phyloP scores from a whole-genome alignment of 2,888 invertebrate genomes.

The Calephelis perditalis region DNA sequence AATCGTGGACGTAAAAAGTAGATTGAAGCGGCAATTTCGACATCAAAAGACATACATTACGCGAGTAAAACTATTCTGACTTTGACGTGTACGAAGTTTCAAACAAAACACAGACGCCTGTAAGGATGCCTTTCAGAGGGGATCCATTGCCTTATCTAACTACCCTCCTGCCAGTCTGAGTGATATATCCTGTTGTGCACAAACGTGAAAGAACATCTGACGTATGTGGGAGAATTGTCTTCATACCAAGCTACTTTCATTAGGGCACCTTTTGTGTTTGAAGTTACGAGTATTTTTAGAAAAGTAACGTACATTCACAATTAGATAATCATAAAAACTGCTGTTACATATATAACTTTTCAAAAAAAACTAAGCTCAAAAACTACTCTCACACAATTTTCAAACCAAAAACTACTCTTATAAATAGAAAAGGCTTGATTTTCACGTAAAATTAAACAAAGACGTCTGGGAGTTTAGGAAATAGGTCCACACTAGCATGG shows the following conservation, averaged over 20 bases:
- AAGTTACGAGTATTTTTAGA: not conserved
- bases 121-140: not conserved
- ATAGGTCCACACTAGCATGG: no score
- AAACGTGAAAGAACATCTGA: not conserved
- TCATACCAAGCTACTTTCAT: not conserved
- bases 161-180: constrained; percentile 12
- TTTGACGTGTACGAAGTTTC: not conserved
- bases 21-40: not conserved
- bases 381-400: no score
- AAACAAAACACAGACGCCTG: constrained; percentile 6
- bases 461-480: no score
- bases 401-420: no score
- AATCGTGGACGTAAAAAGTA: no score
- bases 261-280: not conserved
- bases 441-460: no score
- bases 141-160: constrained; percentile 12
- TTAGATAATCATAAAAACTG: no score
- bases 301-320: not conserved
- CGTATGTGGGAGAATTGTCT: not conserved
- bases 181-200: constrained; percentile 9
- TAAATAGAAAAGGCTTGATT: no score
- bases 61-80: not conserved
- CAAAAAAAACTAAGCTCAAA: no score
- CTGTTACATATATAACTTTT: no score
- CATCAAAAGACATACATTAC: constrained; percentile 1